phyloP scores from a whole-genome alignment of 2,888 invertebrate genomes.

The Cataglyphis rosenhaueri region DNA sequence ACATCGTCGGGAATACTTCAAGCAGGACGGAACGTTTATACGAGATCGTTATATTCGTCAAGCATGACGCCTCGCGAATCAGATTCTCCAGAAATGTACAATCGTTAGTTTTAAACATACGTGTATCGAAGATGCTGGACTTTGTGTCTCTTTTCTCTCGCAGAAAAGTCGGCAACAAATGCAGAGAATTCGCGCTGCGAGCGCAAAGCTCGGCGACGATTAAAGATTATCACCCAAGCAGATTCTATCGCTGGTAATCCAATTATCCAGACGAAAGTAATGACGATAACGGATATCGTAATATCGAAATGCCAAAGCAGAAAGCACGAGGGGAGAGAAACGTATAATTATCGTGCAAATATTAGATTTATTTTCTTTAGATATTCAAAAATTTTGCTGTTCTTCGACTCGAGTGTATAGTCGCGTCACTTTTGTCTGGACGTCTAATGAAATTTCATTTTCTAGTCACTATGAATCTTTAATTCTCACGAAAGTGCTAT shows the following conservation, averaged over 20 bases:
- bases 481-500: constrained; percentile 74
- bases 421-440: constrained; percentile 49
- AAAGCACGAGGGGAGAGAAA: constrained; percentile 14
- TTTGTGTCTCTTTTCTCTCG: constrained; percentile 15
- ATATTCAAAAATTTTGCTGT: constrained; percentile 22
- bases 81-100: constrained; percentile 75
- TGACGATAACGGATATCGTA: constrained; percentile 13
- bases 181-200: constrained; percentile 5
- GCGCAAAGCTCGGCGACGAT: background rate
- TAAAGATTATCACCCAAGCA: background rate
- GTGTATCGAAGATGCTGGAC: constrained; percentile 40
- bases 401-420: constrained; percentile 21
- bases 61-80: constrained; percentile 37
- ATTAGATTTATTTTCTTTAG: constrained; percentile 28
- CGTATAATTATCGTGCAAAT: constrained; percentile 27
- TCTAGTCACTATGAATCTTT: constrained; percentile 75
- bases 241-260: constrained; percentile 14
- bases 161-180: constrained; percentile 10
- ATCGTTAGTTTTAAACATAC: constrained; percentile 77
- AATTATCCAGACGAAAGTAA: constrained; percentile 17
- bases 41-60: constrained; percentile 16
- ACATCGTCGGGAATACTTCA: constrained; percentile 37
- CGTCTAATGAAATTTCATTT: constrained; percentile 55
- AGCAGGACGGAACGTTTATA: constrained; percentile 37
- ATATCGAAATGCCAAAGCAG: constrained; percentile 33